phyloP scores from a whole-genome alignment of 2,113 vertebrate genomes.

The Lampris incognitus region DNA sequence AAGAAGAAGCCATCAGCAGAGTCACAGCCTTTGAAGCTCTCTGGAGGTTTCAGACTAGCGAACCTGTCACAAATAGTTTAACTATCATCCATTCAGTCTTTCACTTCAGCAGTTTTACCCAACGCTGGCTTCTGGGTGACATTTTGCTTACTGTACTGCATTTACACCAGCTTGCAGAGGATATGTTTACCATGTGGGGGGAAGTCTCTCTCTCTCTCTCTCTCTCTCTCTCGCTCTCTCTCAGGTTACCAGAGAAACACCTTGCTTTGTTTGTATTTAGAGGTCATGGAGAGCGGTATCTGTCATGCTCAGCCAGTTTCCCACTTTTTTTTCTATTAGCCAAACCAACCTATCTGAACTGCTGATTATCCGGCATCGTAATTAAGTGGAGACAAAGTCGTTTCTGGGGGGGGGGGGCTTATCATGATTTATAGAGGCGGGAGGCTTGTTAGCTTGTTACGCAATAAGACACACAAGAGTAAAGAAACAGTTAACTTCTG shows the following conservation, averaged over 20 bases:
- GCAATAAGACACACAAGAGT: constrained; percentile 25
- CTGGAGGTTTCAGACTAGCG: not conserved
- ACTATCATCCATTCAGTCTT: not conserved
- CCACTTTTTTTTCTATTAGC: constrained; percentile 35
- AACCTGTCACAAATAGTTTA: not conserved
- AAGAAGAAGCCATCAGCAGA: too few relatives aligned
- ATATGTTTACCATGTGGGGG: too few relatives aligned
- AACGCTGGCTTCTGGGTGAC: not conserved
- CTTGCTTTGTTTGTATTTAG: constrained; percentile 30
- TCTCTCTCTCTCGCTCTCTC: constrained; percentile 3
- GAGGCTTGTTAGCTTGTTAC: constrained; percentile 17
- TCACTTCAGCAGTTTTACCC: not conserved
- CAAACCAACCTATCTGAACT: constrained; percentile 29
- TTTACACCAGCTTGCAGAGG: too few relatives aligned
- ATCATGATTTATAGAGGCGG: constrained; percentile 27
- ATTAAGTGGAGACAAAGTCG: constrained; percentile 28
- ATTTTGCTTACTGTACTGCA: not conserved
- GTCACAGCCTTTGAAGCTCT: not conserved
- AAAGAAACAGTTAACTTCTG: constrained; percentile 32
- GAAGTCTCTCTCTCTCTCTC: not conserved
- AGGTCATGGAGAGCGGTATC: constrained; percentile 1
- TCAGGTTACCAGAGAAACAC: not conserved
- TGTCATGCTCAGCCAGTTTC: constrained; percentile 11
- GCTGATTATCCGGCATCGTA: constrained; percentile 31
- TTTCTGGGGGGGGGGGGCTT: constrained; percentile 45